Percentiles rank a stretch among this genome's conserved stretches.
Evolutionary conservation across 2,888 invertebrate genomes (phyloP).

Genomic region (Choristoneura rosaceana): DNA sequence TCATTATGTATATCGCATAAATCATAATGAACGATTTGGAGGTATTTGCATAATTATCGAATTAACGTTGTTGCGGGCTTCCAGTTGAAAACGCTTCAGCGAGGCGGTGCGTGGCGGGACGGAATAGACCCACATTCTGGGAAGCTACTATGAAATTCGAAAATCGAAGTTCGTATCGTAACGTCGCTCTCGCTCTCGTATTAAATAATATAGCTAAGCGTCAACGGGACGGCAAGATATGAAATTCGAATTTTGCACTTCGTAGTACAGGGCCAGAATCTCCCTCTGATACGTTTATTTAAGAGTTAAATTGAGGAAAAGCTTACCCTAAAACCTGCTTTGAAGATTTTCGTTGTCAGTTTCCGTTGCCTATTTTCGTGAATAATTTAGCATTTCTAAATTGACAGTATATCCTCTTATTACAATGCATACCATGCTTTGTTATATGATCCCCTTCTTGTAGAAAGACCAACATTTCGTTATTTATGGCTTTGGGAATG

Average conservation of each 20-base stretch:
- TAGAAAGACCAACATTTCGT: not conserved
- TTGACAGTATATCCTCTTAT: conserved; percentile 58
- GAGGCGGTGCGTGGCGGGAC: conserved; percentile 51
- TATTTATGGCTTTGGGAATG: not conserved
- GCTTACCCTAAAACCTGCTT: conserved; percentile 35
- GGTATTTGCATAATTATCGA: conserved; percentile 67
- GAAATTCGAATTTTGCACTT: too few relatives aligned
- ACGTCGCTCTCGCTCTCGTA: too few relatives aligned
- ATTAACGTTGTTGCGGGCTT: conserved; percentile 65
- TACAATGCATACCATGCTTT: conserved; percentile 44
- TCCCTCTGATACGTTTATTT: conserved; percentile 60
- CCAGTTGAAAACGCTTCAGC: conserved; percentile 65
- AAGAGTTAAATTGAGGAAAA: conserved; percentile 42
- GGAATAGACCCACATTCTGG: conserved; percentile 2
- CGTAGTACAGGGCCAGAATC: conserved; percentile 30
- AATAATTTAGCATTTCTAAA: conserved; percentile 35
- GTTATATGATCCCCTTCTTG: not conserved
- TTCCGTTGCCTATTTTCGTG: conserved; percentile 37
- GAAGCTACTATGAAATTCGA: too few relatives aligned
- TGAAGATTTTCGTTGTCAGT: conserved; percentile 36
- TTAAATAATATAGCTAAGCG: too few relatives aligned
- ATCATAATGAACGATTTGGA: conserved; percentile 61
- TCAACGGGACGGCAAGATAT: too few relatives aligned
- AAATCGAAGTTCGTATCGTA: too few relatives aligned
- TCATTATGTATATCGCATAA: conserved; percentile 48